Evolutionary conservation across 2,113 vertebrate species (phyloP), one percentile per base, ranked within the genome.

Genomic region (Halcyon senegalensis): DNA sequence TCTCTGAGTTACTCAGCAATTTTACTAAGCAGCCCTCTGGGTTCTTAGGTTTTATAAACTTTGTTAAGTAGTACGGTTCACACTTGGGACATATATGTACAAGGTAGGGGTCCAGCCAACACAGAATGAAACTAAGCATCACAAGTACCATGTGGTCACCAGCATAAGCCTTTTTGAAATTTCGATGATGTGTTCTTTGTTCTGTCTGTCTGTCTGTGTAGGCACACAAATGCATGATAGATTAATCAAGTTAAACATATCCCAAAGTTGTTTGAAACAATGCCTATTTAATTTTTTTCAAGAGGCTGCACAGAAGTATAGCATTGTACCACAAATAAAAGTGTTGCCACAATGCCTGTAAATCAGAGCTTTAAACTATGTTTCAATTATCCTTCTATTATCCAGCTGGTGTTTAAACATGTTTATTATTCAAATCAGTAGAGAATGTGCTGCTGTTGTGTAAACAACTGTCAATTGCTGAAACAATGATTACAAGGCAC

Each of bases 381-480:
- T 98, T 98, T 98, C 98, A 98, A 98, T 98, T 98, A 98, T 98
- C 97, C 97, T 98, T 98, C 98, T 98, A 98, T 98, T 98, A 98
- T 98, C 97, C 98, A 98, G 98, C 98, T 98, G 98, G 98, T 98
- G 98, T 98, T 98, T 98, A 98, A 98, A 97, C 97, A 94, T 98
- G 98, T 98, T 98, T 98, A 98, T 98, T 98, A 98, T 98, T 98
- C 98, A 98, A 98, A 98, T 98, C 98, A 98, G 98, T 97, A 94
- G 97, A 96, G 97, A 98, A 98, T 98, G 98, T 98, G 97, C 97
- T 98, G 97, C 98, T 98, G 98, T 98, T 98, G 98, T 98, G 98
- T 98, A 98, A 98, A 98, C 98, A 98, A 98, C 98, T 98, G 98
- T 98, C 98, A 98, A 98, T 98, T 98, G 98, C 97, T 97, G 98